Evolutionary conservation across 2,113 vertebrate species (phyloP).

Genomic region (Podarcis muralis): DNA sequence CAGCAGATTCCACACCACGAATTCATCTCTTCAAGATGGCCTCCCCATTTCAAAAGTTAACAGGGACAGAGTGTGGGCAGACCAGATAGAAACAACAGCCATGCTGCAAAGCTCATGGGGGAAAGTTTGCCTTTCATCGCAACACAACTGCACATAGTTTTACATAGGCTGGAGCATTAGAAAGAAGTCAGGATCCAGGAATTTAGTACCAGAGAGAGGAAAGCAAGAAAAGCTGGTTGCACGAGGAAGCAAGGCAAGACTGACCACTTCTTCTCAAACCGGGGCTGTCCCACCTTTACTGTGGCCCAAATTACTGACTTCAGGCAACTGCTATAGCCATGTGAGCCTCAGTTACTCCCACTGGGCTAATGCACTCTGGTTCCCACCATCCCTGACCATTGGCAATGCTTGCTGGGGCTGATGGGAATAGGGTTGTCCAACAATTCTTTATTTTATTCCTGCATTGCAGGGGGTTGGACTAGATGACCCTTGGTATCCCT

Average conservation of each 20-base stretch:
- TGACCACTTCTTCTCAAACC: background rate
- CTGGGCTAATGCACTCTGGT: background rate
- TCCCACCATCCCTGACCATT: no score
- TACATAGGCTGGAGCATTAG: background rate
- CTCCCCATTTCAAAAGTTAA: background rate
- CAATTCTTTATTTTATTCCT: background rate
- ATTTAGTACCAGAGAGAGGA: background rate
- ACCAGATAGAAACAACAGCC: background rate
- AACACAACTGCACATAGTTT: background rate
- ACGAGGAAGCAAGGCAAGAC: background rate
- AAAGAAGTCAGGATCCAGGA: background rate
- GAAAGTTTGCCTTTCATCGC: background rate
- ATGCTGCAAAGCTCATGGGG: background rate
- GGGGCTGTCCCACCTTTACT: background rate
- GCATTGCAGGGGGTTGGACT: background rate
- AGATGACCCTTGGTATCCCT: background rate
- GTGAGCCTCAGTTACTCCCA: background rate
- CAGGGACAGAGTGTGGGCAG: background rate
- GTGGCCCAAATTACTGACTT: background rate
- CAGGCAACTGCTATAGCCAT: background rate
- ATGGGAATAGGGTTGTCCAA: background rate
- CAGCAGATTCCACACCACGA: background rate
- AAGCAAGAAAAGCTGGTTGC: background rate
- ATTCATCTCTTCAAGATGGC: no score
- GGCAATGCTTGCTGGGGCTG: no score